These are phyloP conservation scores for Biston betularia DNA, from an alignment of 2,888 invertebrate genomes.

Conservation along the genomic window DNA sequence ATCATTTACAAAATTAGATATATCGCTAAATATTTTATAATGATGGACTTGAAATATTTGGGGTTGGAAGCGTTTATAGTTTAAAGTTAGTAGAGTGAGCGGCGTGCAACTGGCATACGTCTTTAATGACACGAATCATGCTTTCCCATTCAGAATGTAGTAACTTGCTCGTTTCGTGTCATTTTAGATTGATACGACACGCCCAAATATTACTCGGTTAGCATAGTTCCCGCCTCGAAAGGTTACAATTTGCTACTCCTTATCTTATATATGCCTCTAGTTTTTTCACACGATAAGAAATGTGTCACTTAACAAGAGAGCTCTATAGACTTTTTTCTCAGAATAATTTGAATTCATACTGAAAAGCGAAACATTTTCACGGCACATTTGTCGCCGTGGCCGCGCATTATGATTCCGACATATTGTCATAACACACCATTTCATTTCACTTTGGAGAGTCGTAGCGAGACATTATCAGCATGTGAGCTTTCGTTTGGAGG, in stretches of 20 bases:
- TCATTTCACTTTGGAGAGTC: constrained; percentile 77
- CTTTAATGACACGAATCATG: constrained; percentile 67
- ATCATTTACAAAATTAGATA: constrained; percentile 83
- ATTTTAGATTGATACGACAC: constrained; percentile 52
- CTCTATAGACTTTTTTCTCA: constrained; percentile 46
- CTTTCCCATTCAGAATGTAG: constrained; percentile 50
- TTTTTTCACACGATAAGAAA: constrained; percentile 38
- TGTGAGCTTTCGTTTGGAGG: constrained; percentile 74
- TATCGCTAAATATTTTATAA: constrained; percentile 86
- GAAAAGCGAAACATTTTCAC: constrained; percentile 57
- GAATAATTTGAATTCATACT: constrained; percentile 56
- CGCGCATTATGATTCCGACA: constrained; percentile 66
- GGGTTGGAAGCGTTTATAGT: constrained; percentile 67
- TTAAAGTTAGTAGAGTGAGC: constrained; percentile 60
- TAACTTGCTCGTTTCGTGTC: constrained; percentile 60
- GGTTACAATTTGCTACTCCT: constrained; percentile 49
- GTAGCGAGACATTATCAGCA: constrained; percentile 70
- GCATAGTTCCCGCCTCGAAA: constrained; percentile 43
- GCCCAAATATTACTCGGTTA: constrained; percentile 70
- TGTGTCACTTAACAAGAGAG: constrained; percentile 40
- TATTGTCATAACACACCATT: constrained; percentile 82
- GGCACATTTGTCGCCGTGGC: constrained; percentile 60
- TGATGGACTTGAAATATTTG: constrained; percentile 72
- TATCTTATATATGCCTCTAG: constrained; percentile 25
- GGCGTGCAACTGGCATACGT: constrained; percentile 52